Evolutionary conservation across 2,113 vertebrate species (phyloP), one percentile per base, ranked within the genome.

Genomic region (Nothobranchius kuhntae): DNA sequence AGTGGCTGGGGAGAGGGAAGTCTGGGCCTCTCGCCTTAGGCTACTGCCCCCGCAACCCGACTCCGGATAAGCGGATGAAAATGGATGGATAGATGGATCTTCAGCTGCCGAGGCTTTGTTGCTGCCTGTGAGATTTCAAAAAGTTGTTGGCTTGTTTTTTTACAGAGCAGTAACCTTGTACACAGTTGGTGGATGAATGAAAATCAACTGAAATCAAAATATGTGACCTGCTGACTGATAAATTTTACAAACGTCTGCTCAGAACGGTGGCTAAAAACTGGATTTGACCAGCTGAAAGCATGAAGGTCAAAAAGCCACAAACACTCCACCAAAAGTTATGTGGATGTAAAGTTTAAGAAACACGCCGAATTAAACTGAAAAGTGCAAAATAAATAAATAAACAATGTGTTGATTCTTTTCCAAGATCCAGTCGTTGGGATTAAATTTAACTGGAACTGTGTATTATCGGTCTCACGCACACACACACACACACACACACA

Each of bases 401-500:
- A 21, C 1, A 21, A 21, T 1, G 5, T 65, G 4, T 24, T 64
- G 4, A 13, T 44, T 44, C 30, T 44, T 8, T 9, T 51, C 15
- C 3, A 9, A 1, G 15, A 6, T 10, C 14, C 7, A 46, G 13
- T 15, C 21, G 4, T 12, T 46, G 11, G 7, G 9, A 9, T 36
- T 11, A 8, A 36, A 48, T 57, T 6, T 35, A 3, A 48, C 45
- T 50, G 30, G n/a, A 50, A 55, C 24, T 74, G 53, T 52, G 13
- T 86, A 80, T 81, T 86, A 91, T 91, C 89, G 57, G 77, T 14
- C 36, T 75, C 42, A 44, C 59, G n/a, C 64, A 61, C 77, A 78
- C 60, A 80, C 62, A 70, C 52, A 40, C 30, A 30, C 30, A 30
- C 42, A 44, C 58, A 14, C 64, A 61, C 77, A 78, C 60, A 79